Conservation (phyloP, 1,140 invertebrate species). For the Lordiphosa stackelbergi region DNA sequence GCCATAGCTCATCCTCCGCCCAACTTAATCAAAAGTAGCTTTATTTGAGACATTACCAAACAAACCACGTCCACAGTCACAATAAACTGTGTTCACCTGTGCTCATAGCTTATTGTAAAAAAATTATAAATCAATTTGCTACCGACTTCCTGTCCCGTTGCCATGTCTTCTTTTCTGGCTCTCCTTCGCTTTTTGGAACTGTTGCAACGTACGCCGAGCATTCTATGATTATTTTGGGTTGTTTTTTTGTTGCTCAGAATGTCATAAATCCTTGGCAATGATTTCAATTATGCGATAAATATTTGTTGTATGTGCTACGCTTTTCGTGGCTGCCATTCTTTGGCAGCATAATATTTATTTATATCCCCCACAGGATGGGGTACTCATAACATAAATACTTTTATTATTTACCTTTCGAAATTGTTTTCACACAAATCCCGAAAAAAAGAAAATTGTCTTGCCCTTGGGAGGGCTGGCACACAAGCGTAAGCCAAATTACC, state of each 20-base stretch:
- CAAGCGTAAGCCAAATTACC: conserved; percentile 34
- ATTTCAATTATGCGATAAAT: conserved; percentile 70
- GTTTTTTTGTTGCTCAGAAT: conserved; percentile 17
- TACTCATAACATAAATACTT: conserved; percentile 44
- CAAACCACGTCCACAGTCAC: conserved; percentile 3
- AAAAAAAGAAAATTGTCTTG: conserved; percentile 51
- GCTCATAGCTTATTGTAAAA: conserved; percentile 11
- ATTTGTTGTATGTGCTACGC: conserved; percentile 36
- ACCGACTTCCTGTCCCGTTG: conserved; percentile 15
- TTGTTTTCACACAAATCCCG: conserved; percentile 46
- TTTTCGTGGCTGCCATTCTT: conserved; percentile 5
- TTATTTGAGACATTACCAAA: background rate
- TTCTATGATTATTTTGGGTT: conserved; percentile 22
- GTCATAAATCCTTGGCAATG: conserved; percentile 50
- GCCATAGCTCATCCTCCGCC: too few species aligned
- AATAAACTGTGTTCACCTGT: background rate
- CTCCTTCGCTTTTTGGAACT: background rate
- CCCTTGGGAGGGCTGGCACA: conserved; percentile 27
- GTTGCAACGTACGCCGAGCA: background rate
- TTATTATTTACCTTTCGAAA: conserved; percentile 66
- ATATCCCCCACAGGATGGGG: conserved; percentile 21
- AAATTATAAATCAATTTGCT: conserved; percentile 23
- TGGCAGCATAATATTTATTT: conserved; percentile 41
- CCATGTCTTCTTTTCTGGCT: conserved; percentile 7
- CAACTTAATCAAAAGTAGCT: too few species aligned